Evolutionary conservation across 2,113 vertebrate species (phyloP), one percentile per base, ranked within the genome.

Genomic region (Pogona vitticeps): DNA sequence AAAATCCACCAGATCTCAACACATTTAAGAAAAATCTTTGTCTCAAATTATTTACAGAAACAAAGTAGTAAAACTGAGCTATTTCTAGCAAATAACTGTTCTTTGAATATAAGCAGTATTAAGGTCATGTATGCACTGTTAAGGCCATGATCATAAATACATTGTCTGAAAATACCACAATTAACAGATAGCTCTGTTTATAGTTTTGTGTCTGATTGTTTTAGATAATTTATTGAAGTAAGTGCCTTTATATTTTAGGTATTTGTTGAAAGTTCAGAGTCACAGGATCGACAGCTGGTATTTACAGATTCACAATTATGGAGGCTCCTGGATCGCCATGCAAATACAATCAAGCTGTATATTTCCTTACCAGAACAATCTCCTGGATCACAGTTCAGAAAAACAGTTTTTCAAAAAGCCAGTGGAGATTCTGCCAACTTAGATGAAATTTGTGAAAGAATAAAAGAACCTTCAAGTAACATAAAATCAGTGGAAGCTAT

Each of bases 251-350:
- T 75, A 91, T 99, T 90, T 78, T 92, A 99, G 99, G 98, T 99
- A 84, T 99, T 99, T 91, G 95, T 99, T 63, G 98, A 99, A 94
- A 99, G 99, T 95, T 99, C 98, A 0, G 98, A 99, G 90, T 97
- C 97, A 2, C 83, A 94, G 20, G 99, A 99, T 95, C 96, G 96
- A 89, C 98, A 99, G 33, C 92, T 97, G 92, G 87, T 96, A 0
- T 99, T 99, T 89, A 97, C 98, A 2, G 98, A 99, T 81, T 99
- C 98, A 7, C 96, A 97, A 84, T 94, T 99, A 65, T 99, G 98
- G 99, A 99, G 98, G 91, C 97, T 99, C 26, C 86, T 99, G 95
- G 99, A 99, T 95, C 98, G 98, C 36, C 98, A 99, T 8, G 98
- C 98, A 46, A 99, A 99, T 94, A 99, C 98, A 13, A 99, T 99